A percentile compares a stretch with the other conserved stretches of the same genome.
Conservation (phyloP, 2,797 vertebrate genomes). For the Hybognathus amarus region DNA sequence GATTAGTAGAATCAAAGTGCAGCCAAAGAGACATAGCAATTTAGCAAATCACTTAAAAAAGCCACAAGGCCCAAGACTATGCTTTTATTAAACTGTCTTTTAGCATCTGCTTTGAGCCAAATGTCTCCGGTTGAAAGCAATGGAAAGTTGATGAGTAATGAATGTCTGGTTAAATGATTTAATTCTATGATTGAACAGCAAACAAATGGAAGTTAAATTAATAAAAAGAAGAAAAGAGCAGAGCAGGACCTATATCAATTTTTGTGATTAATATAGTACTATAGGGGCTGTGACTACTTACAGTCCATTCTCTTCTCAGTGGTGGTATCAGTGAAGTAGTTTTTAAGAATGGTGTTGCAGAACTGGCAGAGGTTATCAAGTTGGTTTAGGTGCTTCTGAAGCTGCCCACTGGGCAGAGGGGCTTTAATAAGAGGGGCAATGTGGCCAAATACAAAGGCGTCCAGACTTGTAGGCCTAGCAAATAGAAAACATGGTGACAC, state of each 20-base stretch:
- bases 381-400: constrained; percentile 93
- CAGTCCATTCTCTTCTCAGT: constrained; percentile 75
- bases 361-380: constrained; percentile 92
- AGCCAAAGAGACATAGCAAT: constrained; percentile 26
- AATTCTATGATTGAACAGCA: neutral
- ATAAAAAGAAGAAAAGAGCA: neutral
- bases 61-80: neutral
- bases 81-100: constrained; percentile 36
- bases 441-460: constrained; percentile 96
- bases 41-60: constrained; percentile 33
- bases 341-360: constrained; percentile 88
- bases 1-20: constrained; percentile 52
- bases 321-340: constrained; percentile 82
- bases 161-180: constrained; percentile 11
- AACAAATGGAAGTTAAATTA: neutral
- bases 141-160: constrained; percentile 8
- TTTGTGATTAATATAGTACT: neutral
- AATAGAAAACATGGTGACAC: constrained; percentile 13
- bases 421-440: constrained; percentile 92
- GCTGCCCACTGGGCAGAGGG: constrained; percentile 85
- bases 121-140: constrained; percentile 31
- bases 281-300: neutral
- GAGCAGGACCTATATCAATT: neutral
- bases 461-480: constrained; percentile 90
- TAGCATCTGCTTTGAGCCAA: neutral